A percentile compares a stretch with the other conserved stretches of the same genome.
phyloP scores from a whole-genome alignment of 2,113 vertebrate genomes.

The Tychaedon coryphoeus region DNA sequence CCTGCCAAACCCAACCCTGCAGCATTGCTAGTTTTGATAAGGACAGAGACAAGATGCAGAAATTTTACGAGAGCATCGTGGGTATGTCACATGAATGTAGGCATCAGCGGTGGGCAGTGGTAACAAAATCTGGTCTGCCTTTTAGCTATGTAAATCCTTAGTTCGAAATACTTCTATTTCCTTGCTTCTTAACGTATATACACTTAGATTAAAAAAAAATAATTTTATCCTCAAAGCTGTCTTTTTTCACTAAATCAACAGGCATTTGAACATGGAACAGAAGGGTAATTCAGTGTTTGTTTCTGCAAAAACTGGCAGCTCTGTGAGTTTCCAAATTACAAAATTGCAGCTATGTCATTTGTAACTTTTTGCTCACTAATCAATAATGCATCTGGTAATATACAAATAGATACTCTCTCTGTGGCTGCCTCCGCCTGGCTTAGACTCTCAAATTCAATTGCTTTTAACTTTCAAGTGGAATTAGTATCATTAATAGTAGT shows the following conservation, averaged over 20 bases:
- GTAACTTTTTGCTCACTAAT: neutral
- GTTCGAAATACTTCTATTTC: neutral
- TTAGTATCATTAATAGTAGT: neutral
- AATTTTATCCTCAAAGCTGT: neutral
- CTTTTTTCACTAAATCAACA: neutral
- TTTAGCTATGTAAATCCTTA: neutral
- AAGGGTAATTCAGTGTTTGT: neutral
- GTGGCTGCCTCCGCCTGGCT: neutral
- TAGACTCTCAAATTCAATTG: neutral
- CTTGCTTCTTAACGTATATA: neutral
- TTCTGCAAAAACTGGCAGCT: neutral
- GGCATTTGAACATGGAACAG: neutral
- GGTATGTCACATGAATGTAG: neutral
- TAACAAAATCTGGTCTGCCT: neutral
- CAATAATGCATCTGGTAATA: neutral
- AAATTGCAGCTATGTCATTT: neutral
- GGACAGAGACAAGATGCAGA: neutral
- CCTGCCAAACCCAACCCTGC: neutral
- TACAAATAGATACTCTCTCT: neutral
- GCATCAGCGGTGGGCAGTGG: neutral
- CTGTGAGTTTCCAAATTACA: neutral
- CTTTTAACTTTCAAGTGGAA: neutral
- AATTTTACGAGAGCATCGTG: neutral
- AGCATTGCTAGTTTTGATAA: neutral
- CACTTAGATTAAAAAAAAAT: neutral